These are phyloP conservation scores for Crypturellus undulatus DNA, from an alignment of 2,113 vertebrate species.

Conservation along the genomic window DNA sequence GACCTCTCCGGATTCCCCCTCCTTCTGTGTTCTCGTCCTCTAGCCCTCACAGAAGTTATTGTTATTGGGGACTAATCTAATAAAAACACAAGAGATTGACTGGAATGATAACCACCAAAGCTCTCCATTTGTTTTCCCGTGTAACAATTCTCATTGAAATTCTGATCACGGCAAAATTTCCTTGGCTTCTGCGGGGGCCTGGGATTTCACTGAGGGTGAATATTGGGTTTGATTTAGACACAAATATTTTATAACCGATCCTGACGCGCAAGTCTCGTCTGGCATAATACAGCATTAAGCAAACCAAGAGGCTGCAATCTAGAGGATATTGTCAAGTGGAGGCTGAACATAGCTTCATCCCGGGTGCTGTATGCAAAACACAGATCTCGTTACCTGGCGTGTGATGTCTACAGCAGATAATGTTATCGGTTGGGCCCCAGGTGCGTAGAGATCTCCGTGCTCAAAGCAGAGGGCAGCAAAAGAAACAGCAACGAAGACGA, in stretches of 20 bases:
- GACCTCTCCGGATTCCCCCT: constrained; percentile 17
- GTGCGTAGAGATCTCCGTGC: background rate
- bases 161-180: constrained; percentile 47
- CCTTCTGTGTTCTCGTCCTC: constrained; percentile 31
- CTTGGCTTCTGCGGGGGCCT: constrained; percentile 11
- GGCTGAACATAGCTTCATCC: background rate
- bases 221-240: constrained; percentile 46
- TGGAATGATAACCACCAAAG: constrained; percentile 50
- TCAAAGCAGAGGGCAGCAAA: background rate
- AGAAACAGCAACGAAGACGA: background rate
- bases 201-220: constrained; percentile 49
- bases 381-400: background rate
- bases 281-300: constrained; percentile 13
- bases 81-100: constrained; percentile 42
- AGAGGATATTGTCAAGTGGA: constrained; percentile 10
- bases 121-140: constrained; percentile 31
- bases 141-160: constrained; percentile 36
- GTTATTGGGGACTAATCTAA: constrained; percentile 54
- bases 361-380: background rate
- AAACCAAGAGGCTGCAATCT: background rate
- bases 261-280: background rate
- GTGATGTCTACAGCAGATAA: background rate
- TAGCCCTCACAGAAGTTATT: constrained; percentile 28
- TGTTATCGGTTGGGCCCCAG: background rate
- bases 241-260: constrained; percentile 25